Percentiles rank a stretch among this genome's conserved stretches.
These are phyloP conservation scores for Adelges cooleyi DNA, from an alignment of 1,140 invertebrate genomes.

Conservation along the genomic window DNA sequence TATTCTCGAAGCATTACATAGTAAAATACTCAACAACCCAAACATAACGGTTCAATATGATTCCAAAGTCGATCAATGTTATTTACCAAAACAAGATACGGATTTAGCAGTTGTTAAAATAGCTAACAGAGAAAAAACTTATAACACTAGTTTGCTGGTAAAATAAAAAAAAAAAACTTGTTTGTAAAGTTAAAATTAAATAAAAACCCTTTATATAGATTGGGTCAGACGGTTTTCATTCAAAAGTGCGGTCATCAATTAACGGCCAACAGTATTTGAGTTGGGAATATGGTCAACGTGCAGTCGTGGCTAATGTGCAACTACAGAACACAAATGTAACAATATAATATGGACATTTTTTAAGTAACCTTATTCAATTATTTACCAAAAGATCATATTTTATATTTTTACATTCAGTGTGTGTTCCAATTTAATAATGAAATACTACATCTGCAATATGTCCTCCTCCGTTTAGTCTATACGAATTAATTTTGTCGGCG, in stretches of 20 bases:
- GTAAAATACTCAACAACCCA: constrained; percentile 40
- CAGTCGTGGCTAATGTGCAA: constrained; percentile 77
- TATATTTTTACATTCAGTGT: too few relatives aligned
- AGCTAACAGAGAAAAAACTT: constrained; percentile 45
- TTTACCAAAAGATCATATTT: too few relatives aligned
- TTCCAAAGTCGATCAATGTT: constrained; percentile 43
- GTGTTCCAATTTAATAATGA: too few relatives aligned
- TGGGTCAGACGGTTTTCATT: constrained; percentile 87
- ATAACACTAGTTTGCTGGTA: constrained; percentile 49
- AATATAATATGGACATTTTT: too few relatives aligned
- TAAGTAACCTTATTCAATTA: too few relatives aligned
- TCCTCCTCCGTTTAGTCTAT: too few relatives aligned
- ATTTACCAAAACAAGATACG: constrained; percentile 38
- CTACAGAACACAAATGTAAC: constrained; percentile 38
- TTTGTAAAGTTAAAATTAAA: too few relatives aligned
- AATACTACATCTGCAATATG: too few relatives aligned
- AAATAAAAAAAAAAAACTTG: not conserved
- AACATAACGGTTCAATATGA: constrained; percentile 42
- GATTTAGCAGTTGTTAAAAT: constrained; percentile 38
- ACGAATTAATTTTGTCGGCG: too few relatives aligned
- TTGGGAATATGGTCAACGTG: constrained; percentile 80
- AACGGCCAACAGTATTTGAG: constrained; percentile 57
- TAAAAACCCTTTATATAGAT: constrained; percentile 44
- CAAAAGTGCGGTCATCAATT: constrained; percentile 69
- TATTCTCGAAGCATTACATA: constrained; percentile 59